These are phyloP conservation scores for Rhea pennata DNA, from an alignment of 2,113 vertebrate genomes.

Conservation along the genomic window DNA sequence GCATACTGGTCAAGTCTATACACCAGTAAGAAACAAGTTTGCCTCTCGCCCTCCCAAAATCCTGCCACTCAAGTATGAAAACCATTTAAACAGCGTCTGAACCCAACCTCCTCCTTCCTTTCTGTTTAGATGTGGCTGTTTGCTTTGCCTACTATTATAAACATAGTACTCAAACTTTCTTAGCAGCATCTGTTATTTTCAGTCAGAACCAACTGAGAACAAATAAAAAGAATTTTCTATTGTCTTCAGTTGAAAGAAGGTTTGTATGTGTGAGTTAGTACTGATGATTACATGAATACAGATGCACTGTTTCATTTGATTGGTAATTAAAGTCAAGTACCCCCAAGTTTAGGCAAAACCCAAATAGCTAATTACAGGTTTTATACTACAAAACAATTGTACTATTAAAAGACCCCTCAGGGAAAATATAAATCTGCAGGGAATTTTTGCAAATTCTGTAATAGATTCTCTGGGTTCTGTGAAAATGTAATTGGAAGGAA, in stretches of 20 bases:
- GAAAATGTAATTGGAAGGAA: neutral
- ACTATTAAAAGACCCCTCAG: slow-evolving; percentile 21
- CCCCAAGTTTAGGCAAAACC: slow-evolving; percentile 56
- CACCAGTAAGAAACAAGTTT: neutral
- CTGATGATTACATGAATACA: slow-evolving; percentile 34
- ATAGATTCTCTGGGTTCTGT: neutral
- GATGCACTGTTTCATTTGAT: slow-evolving; percentile 12
- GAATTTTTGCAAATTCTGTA: neutral
- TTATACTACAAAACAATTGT: slow-evolving; percentile 33
- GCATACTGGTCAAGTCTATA: neutral
- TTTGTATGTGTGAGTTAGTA: slow-evolving; percentile 18
- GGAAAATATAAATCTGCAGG: neutral
- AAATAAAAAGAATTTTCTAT: slow-evolving; percentile 37
- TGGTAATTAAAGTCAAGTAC: slow-evolving; percentile 50
- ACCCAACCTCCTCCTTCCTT: neutral
- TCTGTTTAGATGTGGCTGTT: neutral
- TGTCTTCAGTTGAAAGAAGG: slow-evolving; percentile 25
- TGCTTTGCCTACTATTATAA: neutral
- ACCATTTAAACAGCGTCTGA: neutral
- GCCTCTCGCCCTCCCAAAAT: neutral
- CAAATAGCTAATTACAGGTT: slow-evolving; percentile 58
- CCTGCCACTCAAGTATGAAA: neutral
- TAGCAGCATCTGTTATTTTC: neutral
- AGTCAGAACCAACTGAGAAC: neutral
- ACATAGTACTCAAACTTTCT: neutral